Conservation (phyloP, 2,797 vertebrate species). For the Tarsius wallacei region DNA sequence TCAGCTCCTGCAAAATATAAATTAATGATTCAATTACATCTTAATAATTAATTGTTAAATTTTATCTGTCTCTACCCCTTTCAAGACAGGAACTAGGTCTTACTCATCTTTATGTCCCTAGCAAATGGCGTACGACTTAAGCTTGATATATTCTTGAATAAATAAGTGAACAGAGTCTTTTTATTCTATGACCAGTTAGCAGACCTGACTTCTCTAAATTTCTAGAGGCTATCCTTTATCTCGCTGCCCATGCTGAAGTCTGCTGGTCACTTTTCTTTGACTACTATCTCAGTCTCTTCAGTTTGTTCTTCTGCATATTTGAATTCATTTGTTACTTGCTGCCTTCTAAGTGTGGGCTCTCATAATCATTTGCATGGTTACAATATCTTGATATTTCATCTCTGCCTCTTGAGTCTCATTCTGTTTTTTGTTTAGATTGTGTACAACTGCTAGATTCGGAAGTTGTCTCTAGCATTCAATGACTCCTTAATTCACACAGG, state of each 20-base stretch:
- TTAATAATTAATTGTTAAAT: slow-evolving; percentile 18
- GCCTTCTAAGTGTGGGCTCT: neutral
- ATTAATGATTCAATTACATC: slow-evolving; percentile 15
- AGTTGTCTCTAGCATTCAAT: neutral
- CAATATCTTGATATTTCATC: neutral
- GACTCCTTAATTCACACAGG: neutral
- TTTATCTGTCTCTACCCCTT: neutral
- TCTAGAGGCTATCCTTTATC: neutral
- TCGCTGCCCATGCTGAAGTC: neutral
- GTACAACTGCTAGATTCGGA: neutral
- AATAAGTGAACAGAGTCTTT: slow-evolving; percentile 31
- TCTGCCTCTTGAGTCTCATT: neutral
- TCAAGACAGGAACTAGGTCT: neutral
- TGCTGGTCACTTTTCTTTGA: slow-evolving; percentile 24
- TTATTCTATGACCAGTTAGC: slow-evolving; percentile 9
- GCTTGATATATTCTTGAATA: neutral
- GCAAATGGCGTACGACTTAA: neutral
- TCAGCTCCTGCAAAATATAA: neutral
- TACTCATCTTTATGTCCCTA: slow-evolving; percentile 3
- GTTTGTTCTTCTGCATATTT: slow-evolving; percentile 25
- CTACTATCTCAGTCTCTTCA: neutral
- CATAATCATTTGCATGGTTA: neutral
- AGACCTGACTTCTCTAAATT: slow-evolving; percentile 7
- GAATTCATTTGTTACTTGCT: slow-evolving; percentile 12
- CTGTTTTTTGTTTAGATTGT: neutral